A percentile compares a stretch with the other conserved stretches of the same genome.
Conservation (phyloP, 2,888 invertebrate genomes). For the Lottia gigantea region DNA sequence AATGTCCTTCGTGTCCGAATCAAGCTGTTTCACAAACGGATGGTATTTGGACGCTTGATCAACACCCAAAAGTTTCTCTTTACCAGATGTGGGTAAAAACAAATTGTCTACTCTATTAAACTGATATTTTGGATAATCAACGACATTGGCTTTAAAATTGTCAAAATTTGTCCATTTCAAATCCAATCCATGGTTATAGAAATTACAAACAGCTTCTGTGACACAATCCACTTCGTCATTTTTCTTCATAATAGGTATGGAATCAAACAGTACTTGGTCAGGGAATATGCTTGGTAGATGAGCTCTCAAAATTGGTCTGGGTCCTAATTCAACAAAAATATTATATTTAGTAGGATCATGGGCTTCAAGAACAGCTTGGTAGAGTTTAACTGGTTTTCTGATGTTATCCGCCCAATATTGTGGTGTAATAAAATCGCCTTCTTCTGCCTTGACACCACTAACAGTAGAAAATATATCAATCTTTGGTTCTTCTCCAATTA, state of each 20-base stretch:
- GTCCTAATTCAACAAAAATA: constrained; percentile 48
- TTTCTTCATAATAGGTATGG: not conserved
- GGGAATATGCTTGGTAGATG: constrained; percentile 31
- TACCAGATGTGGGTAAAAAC: constrained; percentile 28
- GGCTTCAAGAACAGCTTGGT: constrained; percentile 28
- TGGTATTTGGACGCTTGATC: constrained; percentile 19
- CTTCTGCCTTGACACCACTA: constrained; percentile 28
- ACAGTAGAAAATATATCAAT: constrained; percentile 40
- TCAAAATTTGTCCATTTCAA: constrained; percentile 30
- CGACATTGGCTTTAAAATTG: constrained; percentile 18
- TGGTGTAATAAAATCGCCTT: constrained; percentile 29
- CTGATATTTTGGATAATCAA: constrained; percentile 35
- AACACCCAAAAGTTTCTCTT: constrained; percentile 22
- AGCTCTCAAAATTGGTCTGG: constrained; percentile 38
- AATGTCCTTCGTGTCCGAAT: constrained; percentile 18
- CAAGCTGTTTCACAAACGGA: not conserved
- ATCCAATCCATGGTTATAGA: constrained; percentile 34
- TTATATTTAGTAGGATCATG: constrained; percentile 11
- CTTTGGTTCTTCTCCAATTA: constrained; percentile 18
- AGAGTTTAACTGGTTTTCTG: constrained; percentile 34
- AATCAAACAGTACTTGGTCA: not conserved
- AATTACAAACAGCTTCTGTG: constrained; percentile 7
- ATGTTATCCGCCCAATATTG: constrained; percentile 42
- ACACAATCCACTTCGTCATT: not conserved
- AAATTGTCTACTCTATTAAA: constrained; percentile 32